phyloP scores from a whole-genome alignment of 2,888 invertebrate species.

The Galerucella pusilla region DNA sequence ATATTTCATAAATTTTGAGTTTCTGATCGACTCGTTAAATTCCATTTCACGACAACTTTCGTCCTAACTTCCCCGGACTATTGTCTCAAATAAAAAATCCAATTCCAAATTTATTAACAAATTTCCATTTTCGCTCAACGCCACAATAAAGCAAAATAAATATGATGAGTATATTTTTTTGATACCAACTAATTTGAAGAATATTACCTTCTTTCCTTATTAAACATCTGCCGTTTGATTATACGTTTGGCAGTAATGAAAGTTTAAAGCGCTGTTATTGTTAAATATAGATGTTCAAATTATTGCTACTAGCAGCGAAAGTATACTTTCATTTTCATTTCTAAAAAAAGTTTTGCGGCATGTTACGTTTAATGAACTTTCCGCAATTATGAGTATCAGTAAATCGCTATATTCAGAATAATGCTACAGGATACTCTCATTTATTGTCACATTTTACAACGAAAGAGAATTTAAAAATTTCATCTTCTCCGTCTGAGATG shows the following conservation, averaged over 20 bases:
- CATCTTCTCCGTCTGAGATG: too few species aligned
- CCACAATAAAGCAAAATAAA: neutral
- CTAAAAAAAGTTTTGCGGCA: constrained; percentile 18
- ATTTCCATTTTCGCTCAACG: neutral
- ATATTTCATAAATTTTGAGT: too few species aligned
- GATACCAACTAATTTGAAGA: neutral
- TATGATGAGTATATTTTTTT: neutral
- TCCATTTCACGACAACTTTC: too few species aligned
- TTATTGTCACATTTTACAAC: too few species aligned
- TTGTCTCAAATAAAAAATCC: too few species aligned
- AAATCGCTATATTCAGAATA: too few species aligned
- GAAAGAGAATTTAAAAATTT: too few species aligned
- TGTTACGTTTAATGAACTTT: neutral
- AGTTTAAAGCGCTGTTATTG: constrained; percentile 11
- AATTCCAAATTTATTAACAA: too few species aligned
- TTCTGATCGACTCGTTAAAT: too few species aligned
- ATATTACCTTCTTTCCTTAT: neutral
- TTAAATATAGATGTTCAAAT: constrained; percentile 14
- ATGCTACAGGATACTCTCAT: neutral
- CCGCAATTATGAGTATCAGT: neutral
- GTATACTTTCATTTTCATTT: constrained; percentile 31
- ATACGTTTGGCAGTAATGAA: constrained; percentile 16
- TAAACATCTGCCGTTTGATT: constrained; percentile 11
- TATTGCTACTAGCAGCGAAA: constrained; percentile 18
- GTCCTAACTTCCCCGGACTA: too few species aligned